Percentiles rank a stretch among this genome's conserved stretches.
Evolutionary conservation across 2,113 vertebrate species (phyloP).

Genomic region (Toxotes chatareus): DNA sequence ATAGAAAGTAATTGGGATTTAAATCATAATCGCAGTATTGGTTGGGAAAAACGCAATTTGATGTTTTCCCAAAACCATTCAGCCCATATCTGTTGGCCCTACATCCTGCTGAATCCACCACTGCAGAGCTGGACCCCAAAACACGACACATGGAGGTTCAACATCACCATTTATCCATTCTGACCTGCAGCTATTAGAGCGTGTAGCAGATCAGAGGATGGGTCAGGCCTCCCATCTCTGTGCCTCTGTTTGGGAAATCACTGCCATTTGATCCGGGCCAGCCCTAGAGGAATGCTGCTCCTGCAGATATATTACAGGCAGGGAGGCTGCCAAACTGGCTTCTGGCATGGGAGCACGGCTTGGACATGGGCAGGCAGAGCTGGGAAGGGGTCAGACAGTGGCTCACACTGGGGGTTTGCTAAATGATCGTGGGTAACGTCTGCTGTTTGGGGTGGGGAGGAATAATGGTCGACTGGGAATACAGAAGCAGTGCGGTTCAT

Average conservation of each 20-base stretch:
- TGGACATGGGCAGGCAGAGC: conserved; percentile 63
- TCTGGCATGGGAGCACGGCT: conserved; percentile 63
- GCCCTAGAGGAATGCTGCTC: conserved; percentile 82
- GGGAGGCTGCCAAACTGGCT: conserved; percentile 71
- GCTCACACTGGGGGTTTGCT: conserved; percentile 71
- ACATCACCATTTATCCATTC: conserved; percentile 67
- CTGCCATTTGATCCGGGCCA: conserved; percentile 83
- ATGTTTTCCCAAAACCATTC: conserved; percentile 29
- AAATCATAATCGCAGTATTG: neutral
- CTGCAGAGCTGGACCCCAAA: conserved; percentile 39
- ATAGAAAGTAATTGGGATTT: neutral
- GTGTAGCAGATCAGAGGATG: conserved; percentile 79
- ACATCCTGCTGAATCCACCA: conserved; percentile 2
- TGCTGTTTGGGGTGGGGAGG: conserved; percentile 77
- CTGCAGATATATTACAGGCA: conserved; percentile 76
- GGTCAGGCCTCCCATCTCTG: conserved; percentile 80
- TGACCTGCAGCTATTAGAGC: conserved; percentile 79
- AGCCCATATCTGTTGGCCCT: neutral
- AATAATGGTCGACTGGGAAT: conserved; percentile 75
- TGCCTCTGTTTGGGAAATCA: conserved; percentile 78
- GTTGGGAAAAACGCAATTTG: conserved; percentile 3
- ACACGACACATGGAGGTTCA: conserved; percentile 44
- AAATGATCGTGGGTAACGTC: conserved; percentile 74
- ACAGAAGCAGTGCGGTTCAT: conserved; percentile 73
- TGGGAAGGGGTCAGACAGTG: conserved; percentile 73